phyloP scores from a whole-genome alignment of 2,113 vertebrate species.

The Girardinichthys multiradiatus region DNA sequence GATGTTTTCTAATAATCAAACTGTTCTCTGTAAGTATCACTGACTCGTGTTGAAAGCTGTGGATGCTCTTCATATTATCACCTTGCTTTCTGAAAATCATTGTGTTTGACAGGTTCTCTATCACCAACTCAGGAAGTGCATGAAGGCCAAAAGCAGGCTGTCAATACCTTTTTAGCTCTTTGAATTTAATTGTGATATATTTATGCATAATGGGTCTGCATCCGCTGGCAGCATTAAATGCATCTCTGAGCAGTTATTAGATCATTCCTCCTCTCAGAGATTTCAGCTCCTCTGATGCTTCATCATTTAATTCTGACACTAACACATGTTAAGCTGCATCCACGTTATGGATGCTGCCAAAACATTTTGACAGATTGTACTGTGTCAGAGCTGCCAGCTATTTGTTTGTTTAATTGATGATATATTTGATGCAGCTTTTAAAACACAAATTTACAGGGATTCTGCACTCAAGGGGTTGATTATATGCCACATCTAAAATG shows the following conservation, averaged over 20 bases:
- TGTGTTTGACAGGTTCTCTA: neutral
- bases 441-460: neutral
- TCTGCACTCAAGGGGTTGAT: neutral
- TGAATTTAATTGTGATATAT: constrained; percentile 4
- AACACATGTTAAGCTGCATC: constrained; percentile 25
- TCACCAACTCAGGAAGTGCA: constrained; percentile 2
- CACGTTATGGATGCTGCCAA: constrained; percentile 28
- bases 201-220: neutral
- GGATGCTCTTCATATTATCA: too few relatives aligned
- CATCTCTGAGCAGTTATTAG: neutral
- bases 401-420: constrained; percentile 2
- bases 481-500: neutral
- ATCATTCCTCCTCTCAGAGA: neutral
- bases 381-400: constrained; percentile 9
- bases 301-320: constrained; percentile 29
- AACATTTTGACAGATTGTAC: constrained; percentile 39
- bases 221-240: neutral
- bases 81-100: too few relatives aligned
- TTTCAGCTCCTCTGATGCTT: constrained; percentile 25
- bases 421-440: constrained; percentile 2
- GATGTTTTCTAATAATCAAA: constrained; percentile 3
- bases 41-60: neutral
- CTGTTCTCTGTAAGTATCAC: neutral
- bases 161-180: neutral
- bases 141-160: neutral